Evolutionary conservation across 2,113 vertebrate species (phyloP).

Genomic region (Tinamus guttatus): DNA sequence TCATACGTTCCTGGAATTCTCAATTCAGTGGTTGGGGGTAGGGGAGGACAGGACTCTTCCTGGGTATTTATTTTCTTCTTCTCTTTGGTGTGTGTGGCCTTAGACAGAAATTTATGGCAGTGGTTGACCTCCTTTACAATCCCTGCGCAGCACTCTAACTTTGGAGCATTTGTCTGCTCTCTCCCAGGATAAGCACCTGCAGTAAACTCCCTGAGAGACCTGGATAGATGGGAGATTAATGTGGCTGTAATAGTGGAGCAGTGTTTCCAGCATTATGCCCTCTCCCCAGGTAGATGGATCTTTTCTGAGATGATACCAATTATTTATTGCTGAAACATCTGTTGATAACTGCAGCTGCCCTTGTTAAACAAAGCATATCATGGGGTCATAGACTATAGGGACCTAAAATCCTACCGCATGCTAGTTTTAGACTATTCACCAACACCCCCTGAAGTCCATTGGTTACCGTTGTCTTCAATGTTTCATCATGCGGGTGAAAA

Average conservation of each 20-base stretch:
- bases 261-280: constrained; percentile 77
- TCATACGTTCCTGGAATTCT: not conserved
- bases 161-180: constrained; percentile 70
- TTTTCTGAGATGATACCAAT: constrained; percentile 84
- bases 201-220: constrained; percentile 78
- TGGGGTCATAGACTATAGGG: constrained; percentile 77
- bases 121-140: constrained; percentile 77
- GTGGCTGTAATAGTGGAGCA: constrained; percentile 76
- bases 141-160: constrained; percentile 52
- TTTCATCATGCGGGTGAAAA: constrained; percentile 72
- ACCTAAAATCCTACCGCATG: constrained; percentile 78
- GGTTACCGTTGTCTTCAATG: constrained; percentile 72
- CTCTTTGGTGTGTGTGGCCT: constrained; percentile 78
- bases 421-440: constrained; percentile 79
- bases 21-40: not conserved
- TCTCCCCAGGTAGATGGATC: constrained; percentile 83
- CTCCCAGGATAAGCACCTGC: constrained; percentile 81
- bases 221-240: constrained; percentile 85
- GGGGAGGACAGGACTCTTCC: not conserved
- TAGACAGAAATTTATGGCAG: constrained; percentile 82
- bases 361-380: constrained; percentile 79
- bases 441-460: constrained; percentile 70
- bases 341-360: constrained; percentile 87
- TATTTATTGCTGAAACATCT: constrained; percentile 89
- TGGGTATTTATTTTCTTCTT: constrained; percentile 3